Conservation (phyloP, 2,797 vertebrate species). For the Malurus splendens region DNA sequence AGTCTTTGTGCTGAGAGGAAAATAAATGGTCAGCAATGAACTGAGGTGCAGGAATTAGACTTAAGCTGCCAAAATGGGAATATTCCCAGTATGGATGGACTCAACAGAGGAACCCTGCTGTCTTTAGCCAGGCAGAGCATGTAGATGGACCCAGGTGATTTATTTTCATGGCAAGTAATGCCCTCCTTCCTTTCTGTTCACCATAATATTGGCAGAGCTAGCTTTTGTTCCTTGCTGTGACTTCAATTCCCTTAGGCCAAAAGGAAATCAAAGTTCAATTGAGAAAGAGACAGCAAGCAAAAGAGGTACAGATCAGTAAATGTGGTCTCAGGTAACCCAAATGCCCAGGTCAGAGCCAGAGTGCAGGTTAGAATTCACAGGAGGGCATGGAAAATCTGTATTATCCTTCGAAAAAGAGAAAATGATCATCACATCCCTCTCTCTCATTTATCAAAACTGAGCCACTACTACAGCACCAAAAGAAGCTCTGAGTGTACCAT, state of each 20-base stretch:
- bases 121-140: background rate
- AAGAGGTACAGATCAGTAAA: background rate
- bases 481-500: background rate
- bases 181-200: background rate
- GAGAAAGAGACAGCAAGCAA: background rate
- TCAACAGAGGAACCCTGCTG: background rate
- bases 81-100: background rate
- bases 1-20: background rate
- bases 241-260: background rate
- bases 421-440: background rate
- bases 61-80: background rate
- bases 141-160: background rate
- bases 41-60: background rate
- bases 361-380: background rate
- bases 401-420: background rate
- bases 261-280: background rate
- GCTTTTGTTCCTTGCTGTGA: background rate
- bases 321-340: rapidly evolving
- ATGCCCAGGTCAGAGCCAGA: background rate
- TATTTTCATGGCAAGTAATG: background rate
- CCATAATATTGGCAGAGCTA: background rate
- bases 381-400: rapidly evolving
- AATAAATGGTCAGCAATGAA: background rate
- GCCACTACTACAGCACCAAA: background rate
- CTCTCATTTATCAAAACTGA: background rate